Evolutionary conservation across 64 coral and sea anemone genomes (phyloP).

Genomic region (Platygyra sinensis): DNA sequence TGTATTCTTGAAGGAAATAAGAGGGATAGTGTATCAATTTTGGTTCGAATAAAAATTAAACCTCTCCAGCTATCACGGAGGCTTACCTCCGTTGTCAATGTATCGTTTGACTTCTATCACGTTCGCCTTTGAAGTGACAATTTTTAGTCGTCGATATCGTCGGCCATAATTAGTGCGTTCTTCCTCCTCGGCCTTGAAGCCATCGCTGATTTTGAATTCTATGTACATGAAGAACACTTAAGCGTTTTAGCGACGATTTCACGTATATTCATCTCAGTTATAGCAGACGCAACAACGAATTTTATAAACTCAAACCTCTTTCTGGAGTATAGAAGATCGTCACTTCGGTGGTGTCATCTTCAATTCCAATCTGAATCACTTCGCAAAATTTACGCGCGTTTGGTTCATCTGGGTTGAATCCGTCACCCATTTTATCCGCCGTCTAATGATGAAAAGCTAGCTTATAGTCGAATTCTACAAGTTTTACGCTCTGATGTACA

Average conservation of each 20-base stretch:
- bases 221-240: background rate
- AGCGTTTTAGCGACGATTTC: background rate
- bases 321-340: slow-evolving; percentile 38
- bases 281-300: background rate
- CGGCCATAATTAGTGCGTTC: background rate
- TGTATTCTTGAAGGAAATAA: slow-evolving; percentile 1
- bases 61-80: background rate
- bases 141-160: background rate
- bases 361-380: slow-evolving; percentile 32
- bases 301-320: slow-evolving; percentile 1
- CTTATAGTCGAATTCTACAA: background rate
- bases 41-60: background rate
- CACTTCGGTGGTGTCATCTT: slow-evolving; percentile 26
- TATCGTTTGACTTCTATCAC: slow-evolving; percentile 4
- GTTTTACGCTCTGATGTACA: too few species aligned
- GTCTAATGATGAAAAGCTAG: background rate
- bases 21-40: background rate
- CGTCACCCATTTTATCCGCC: background rate
- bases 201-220: slow-evolving; percentile 12
- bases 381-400: slow-evolving; percentile 28
- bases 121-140: slow-evolving; percentile 33
- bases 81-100: background rate
- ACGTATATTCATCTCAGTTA: background rate
- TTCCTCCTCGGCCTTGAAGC: background rate
- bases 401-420: background rate